phyloP scores from a whole-genome alignment of 1,140 invertebrate genomes.

The Aradophagus sp. region DNA sequence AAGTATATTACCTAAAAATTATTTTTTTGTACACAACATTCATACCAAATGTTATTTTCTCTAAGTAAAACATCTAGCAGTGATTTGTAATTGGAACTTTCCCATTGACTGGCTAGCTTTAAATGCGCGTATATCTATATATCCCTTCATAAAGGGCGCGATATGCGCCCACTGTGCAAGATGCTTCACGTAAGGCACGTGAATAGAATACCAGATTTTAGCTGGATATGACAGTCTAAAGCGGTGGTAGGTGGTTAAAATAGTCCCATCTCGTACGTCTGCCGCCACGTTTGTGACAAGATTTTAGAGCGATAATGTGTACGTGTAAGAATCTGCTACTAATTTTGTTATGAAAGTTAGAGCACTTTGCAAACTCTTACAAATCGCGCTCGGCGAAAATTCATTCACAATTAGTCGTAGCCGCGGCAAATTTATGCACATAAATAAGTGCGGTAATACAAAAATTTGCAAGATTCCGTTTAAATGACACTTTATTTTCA shows the following conservation, averaged over 20 bases:
- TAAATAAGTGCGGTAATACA: slow-evolving; percentile 7
- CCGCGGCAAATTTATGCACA: slow-evolving; percentile 1
- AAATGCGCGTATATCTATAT: slow-evolving; percentile 1
- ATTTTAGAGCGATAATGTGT: slow-evolving; percentile 52
- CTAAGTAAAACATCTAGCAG: too few species aligned
- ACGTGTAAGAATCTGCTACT: slow-evolving; percentile 28
- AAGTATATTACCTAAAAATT: too few species aligned
- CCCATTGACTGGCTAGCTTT: slow-evolving; percentile 5
- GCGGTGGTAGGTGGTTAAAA: slow-evolving; percentile 54
- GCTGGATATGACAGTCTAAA: slow-evolving; percentile 45
- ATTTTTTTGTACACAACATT: slow-evolving; percentile 1
- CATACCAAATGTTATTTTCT: slow-evolving; percentile 4
- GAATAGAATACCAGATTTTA: slow-evolving; percentile 52
- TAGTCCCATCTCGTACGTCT: slow-evolving; percentile 57
- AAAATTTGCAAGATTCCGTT: too few species aligned
- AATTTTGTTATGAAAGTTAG: slow-evolving; percentile 40
- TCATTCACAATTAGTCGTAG: slow-evolving; percentile 7
- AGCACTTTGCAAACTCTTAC: slow-evolving; percentile 18
- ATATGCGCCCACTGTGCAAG: slow-evolving; percentile 46
- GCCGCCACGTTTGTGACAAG: slow-evolving; percentile 60
- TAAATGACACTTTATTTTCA: too few species aligned
- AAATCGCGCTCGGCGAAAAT: slow-evolving; percentile 2
- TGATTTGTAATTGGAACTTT: slow-evolving; percentile 34
- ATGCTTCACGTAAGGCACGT: slow-evolving; percentile 42
- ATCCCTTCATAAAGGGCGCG: slow-evolving; percentile 30